A percentile compares a stretch with the other conserved stretches of the same genome.
These are phyloP conservation scores for Thripadectes ignobilis DNA, from an alignment of 2,797 vertebrate genomes.

Conservation along the genomic window DNA sequence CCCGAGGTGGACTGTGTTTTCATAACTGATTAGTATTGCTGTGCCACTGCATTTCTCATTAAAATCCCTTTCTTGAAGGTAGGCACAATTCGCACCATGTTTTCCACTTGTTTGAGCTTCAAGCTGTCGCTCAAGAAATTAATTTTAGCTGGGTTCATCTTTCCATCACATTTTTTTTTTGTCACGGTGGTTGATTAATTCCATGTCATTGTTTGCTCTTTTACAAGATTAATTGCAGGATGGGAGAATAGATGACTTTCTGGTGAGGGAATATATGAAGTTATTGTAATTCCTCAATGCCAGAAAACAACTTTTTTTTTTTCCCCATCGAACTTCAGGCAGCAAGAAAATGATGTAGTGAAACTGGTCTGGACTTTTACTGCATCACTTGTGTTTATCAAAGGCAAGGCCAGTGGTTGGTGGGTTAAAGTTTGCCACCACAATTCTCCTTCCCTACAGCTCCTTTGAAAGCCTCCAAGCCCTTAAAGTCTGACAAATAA, in stretches of 20 bases:
- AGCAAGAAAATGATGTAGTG: background rate
- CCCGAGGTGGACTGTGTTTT: background rate
- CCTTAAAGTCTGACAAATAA: background rate
- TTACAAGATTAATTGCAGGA: conserved; percentile 67
- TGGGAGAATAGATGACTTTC: conserved; percentile 36
- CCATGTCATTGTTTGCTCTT: conserved; percentile 58
- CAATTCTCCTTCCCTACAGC: background rate
- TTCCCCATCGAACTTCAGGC: background rate
- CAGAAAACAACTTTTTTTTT: background rate
- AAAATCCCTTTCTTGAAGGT: conserved; percentile 35
- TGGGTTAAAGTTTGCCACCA: background rate
- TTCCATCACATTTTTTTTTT: conserved; percentile 59
- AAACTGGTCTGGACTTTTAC: background rate
- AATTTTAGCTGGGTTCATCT: conserved; percentile 61
- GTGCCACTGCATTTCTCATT: conserved; percentile 41
- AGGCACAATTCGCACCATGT: conserved; percentile 41
- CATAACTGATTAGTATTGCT: conserved; percentile 35
- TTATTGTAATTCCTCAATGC: background rate
- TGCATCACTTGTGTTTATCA: rapidly evolving
- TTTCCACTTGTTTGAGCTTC: conserved; percentile 60
- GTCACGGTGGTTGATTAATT: conserved; percentile 66
- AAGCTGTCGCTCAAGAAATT: conserved; percentile 60
- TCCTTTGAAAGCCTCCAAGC: background rate
- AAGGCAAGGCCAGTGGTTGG: background rate
- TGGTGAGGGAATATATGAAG: background rate